A percentile compares a stretch with the other conserved stretches of the same genome.
These are phyloP conservation scores for Anneissia japonica DNA, from an alignment of 35 echinoderm and acorn worm genomes.

Conservation along the genomic window DNA sequence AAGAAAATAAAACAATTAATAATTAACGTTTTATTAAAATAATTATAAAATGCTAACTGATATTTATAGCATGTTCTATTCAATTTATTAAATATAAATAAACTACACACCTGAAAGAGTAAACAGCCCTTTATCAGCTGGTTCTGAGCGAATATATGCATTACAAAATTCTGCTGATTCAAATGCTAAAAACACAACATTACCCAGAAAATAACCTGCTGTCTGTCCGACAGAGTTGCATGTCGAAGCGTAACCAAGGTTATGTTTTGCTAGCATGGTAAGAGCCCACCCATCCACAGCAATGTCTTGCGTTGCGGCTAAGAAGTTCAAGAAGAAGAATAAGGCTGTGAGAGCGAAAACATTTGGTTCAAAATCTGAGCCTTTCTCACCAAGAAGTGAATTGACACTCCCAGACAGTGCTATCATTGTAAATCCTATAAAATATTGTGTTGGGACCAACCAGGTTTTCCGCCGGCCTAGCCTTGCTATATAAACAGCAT, in stretches of 20 bases:
- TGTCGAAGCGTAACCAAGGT: slow-evolving; percentile 95
- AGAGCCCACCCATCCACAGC: slow-evolving; percentile 97
- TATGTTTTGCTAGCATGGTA: slow-evolving; percentile 78
- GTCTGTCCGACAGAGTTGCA: slow-evolving; percentile 95
- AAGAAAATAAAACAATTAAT: background rate
- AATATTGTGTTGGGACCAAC: slow-evolving; percentile 84
- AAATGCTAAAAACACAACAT: slow-evolving; percentile 86
- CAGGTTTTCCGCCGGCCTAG: slow-evolving; percentile 87
- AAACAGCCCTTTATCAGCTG: slow-evolving; percentile 56
- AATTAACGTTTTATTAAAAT: background rate
- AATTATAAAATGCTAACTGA: background rate
- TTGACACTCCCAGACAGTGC: slow-evolving; percentile 54
- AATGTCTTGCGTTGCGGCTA: slow-evolving; percentile 95
- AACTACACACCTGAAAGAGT: slow-evolving; percentile 67
- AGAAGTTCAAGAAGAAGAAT: slow-evolving; percentile 94
- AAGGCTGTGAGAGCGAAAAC: slow-evolving; percentile 59
- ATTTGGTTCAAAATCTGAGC: slow-evolving; percentile 23
- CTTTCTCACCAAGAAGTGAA: slow-evolving; percentile 49
- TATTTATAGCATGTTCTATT: background rate
- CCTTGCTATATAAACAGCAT: slow-evolving; percentile 49
- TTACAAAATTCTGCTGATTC: slow-evolving; percentile 97
- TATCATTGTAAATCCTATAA: slow-evolving; percentile 82
- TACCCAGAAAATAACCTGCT: slow-evolving; percentile 89
- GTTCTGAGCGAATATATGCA: slow-evolving; percentile 70
- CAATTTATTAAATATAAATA: background rate